phyloP scores from a whole-genome alignment of 1,140 invertebrate genomes.

The Caenorhabditis latens region DNA sequence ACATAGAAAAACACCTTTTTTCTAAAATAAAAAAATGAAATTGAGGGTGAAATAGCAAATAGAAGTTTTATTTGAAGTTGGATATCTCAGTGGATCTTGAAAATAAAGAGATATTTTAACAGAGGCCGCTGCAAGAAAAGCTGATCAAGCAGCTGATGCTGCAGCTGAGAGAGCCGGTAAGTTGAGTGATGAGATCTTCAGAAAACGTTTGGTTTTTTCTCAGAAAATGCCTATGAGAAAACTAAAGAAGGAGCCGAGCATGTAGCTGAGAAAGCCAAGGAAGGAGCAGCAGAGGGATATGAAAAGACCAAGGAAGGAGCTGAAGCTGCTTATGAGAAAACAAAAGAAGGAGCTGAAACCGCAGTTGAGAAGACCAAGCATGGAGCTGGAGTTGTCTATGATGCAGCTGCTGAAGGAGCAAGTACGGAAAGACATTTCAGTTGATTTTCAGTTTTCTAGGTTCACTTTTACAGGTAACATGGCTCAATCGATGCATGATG shows the following conservation, averaged over 20 bases:
- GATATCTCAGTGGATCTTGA: neutral
- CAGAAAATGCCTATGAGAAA: too few species aligned
- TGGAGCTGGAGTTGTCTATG: neutral
- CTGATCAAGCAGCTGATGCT: neutral
- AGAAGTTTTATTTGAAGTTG: neutral
- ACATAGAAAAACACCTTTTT: neutral
- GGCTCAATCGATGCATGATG: conserved; percentile 27
- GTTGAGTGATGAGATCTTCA: too few species aligned
- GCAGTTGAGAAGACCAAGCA: neutral
- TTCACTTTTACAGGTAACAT: neutral
- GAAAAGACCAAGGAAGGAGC: neutral
- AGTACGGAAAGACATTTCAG: neutral
- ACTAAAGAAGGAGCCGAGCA: too few species aligned
- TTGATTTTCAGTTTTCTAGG: neutral
- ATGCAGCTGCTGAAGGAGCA: conserved; percentile 46
- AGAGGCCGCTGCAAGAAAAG: conserved; percentile 22
- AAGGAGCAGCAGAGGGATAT: neutral
- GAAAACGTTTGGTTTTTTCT: too few species aligned
- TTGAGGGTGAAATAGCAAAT: conserved; percentile 20
- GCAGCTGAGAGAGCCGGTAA: neutral
- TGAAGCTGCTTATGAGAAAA: neutral
- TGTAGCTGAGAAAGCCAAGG: too few species aligned
- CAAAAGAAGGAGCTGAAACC: neutral
- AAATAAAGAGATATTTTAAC: neutral
- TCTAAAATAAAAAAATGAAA: neutral